phyloP scores from a whole-genome alignment of 1,140 invertebrate species.

The Scaptomyza graminum region DNA sequence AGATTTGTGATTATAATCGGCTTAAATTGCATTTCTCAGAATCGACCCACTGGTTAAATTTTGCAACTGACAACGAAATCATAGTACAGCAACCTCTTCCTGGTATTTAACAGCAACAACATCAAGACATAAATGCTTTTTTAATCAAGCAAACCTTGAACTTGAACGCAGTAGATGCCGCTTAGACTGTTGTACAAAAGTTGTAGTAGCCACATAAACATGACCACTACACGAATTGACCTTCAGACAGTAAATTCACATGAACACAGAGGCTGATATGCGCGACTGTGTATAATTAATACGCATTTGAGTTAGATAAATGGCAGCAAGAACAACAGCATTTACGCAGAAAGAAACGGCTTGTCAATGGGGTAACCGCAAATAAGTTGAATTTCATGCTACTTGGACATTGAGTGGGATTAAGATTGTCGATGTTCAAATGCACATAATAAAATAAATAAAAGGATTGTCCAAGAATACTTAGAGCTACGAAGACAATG shows the following conservation, averaged over 20 bases:
- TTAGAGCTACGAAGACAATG: too few relatives aligned
- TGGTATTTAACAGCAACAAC: neutral
- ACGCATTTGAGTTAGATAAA: constrained; percentile 48
- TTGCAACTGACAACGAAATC: constrained; percentile 24
- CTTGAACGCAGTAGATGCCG: constrained; percentile 10
- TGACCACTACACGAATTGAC: constrained; percentile 18
- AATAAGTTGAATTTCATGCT: neutral
- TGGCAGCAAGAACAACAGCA: constrained; percentile 2
- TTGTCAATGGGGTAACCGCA: neutral
- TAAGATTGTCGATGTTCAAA: neutral
- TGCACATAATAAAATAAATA: neutral
- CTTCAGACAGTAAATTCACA: constrained; percentile 44
- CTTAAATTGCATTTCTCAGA: constrained; percentile 65
- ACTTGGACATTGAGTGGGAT: neutral
- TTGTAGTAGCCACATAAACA: constrained; percentile 1
- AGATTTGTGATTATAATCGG: constrained; percentile 71
- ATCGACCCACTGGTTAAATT: constrained; percentile 25
- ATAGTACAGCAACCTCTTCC: too few relatives aligned
- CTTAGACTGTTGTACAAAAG: constrained; percentile 7
- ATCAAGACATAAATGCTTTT: neutral
- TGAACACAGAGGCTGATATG: constrained; percentile 58
- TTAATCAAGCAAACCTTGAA: constrained; percentile 29
- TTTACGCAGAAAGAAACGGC: neutral
- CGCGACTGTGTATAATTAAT: constrained; percentile 51
- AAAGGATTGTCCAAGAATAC: neutral